A percentile compares a stretch with the other conserved stretches of the same genome.
Conservation (phyloP, 1,140 invertebrate species). For the Zelostemma sp. region DNA sequence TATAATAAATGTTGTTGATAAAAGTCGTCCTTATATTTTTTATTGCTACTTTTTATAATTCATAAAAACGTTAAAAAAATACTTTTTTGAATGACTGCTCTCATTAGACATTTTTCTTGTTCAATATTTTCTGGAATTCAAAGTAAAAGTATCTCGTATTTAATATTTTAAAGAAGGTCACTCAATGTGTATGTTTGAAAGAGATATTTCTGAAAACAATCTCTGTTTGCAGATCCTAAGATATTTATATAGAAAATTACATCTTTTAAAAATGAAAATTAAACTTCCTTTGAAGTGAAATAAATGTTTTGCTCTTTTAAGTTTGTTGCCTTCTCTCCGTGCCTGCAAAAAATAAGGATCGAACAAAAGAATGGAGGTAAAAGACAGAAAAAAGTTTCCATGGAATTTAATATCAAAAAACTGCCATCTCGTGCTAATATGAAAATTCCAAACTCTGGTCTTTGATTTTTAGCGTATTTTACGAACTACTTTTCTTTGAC, state of each 20-base stretch:
- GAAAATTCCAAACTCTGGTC: constrained; percentile 64
- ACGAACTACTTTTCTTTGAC: constrained; percentile 8
- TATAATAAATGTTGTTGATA: too few species aligned
- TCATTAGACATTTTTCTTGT: too few species aligned
- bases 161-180: too few species aligned
- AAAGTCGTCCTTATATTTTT: too few species aligned
- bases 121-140: too few species aligned
- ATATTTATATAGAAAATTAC: constrained; percentile 25
- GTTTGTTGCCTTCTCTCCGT: constrained; percentile 13
- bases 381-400: constrained; percentile 54
- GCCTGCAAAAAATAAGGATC: constrained; percentile 26
- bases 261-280: not conserved
- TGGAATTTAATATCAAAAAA: constrained; percentile 71
- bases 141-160: too few species aligned
- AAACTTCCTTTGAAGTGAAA: constrained; percentile 14
- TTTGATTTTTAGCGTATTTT: constrained; percentile 36
- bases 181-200: too few species aligned
- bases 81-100: too few species aligned
- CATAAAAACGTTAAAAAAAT: too few species aligned
- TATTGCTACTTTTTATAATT: too few species aligned
- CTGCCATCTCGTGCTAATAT: constrained; percentile 69
- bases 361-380: constrained; percentile 16
- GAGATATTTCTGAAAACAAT: too few species aligned
- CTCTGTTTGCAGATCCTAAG: too few species aligned
- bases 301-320: constrained; percentile 11